Percentiles rank a stretch among this genome's conserved stretches.
Evolutionary conservation across 2,888 invertebrate genomes (phyloP).

Genomic region (Cylloceria caligata): DNA sequence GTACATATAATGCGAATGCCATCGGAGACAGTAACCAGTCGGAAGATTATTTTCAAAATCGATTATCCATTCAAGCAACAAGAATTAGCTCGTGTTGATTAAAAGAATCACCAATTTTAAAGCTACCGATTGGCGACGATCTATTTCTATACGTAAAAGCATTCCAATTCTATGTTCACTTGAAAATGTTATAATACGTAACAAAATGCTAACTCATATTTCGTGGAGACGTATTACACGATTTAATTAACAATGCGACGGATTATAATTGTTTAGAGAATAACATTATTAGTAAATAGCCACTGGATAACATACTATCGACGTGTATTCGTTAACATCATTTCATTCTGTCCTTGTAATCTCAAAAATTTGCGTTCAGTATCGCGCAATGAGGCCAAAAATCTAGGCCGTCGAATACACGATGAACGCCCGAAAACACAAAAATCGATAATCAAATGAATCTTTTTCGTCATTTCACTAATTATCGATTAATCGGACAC

Average conservation of each 20-base stretch:
- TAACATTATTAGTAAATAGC: slow-evolving; percentile 71
- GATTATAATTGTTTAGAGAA: slow-evolving; percentile 66
- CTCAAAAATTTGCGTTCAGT: slow-evolving; percentile 21
- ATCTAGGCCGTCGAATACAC: slow-evolving; percentile 61
- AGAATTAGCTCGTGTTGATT: no score
- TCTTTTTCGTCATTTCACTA: slow-evolving; percentile 1
- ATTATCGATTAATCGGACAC: slow-evolving; percentile 36
- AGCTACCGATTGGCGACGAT: not conserved
- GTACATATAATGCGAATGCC: slow-evolving; percentile 14
- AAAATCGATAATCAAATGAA: slow-evolving; percentile 9
- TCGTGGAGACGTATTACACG: slow-evolving; percentile 61
- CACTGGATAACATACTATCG: slow-evolving; percentile 65
- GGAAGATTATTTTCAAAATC: not conserved
- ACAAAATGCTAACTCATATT: slow-evolving; percentile 58
- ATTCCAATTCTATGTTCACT: slow-evolving; percentile 26
- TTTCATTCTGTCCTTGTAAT: slow-evolving; percentile 32
- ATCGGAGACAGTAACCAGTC: not conserved
- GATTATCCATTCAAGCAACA: not conserved
- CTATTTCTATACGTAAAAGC: not conserved
- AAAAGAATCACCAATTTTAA: slow-evolving; percentile 5
- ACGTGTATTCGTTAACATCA: slow-evolving; percentile 52
- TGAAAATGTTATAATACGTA: slow-evolving; percentile 52
- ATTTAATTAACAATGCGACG: slow-evolving; percentile 66
- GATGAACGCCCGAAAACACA: not conserved
- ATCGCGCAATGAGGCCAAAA: slow-evolving; percentile 29